Conservation (phyloP, 2,797 vertebrate genomes). For the Parotocinclus haroldoi region DNA sequence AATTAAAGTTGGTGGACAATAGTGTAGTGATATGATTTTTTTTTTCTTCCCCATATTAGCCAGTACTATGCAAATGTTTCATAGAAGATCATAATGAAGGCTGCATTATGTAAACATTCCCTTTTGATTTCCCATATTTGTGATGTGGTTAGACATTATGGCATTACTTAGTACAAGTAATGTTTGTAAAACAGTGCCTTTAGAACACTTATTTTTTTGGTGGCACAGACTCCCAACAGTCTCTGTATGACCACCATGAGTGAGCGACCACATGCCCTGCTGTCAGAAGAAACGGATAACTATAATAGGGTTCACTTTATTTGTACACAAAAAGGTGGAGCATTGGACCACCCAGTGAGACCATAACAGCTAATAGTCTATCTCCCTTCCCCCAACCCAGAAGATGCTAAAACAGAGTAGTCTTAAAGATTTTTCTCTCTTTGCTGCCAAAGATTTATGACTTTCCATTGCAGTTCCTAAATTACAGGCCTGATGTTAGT, state of each 20-base stretch:
- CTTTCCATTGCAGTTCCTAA: constrained; percentile 72
- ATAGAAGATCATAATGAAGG: too few species aligned
- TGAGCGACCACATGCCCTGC: constrained; percentile 54
- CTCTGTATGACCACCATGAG: constrained; percentile 44
- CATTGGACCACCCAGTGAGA: constrained; percentile 78
- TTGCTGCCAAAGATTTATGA: constrained; percentile 69
- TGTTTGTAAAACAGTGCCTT: too few species aligned
- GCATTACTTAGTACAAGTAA: too few species aligned
- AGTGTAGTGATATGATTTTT: too few species aligned
- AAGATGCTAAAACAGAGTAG: constrained; percentile 42
- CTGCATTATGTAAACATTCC: too few species aligned
- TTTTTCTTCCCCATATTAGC: too few species aligned
- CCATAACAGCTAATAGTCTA: constrained; percentile 69
- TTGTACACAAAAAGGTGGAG: constrained; percentile 76
- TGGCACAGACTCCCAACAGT: background rate
- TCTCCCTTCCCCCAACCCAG: constrained; percentile 39
- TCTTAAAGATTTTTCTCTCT: constrained; percentile 43
- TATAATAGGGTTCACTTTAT: constrained; percentile 78
- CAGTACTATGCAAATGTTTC: too few species aligned
- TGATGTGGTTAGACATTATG: too few species aligned
- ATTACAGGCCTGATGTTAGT: constrained; percentile 74
- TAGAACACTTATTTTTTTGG: background rate
- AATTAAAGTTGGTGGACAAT: too few species aligned
- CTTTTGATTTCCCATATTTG: too few species aligned
- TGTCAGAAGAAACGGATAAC: constrained; percentile 62